Conservation (phyloP, 2,888 invertebrate species). For the Drosophila longiperda region DNA sequence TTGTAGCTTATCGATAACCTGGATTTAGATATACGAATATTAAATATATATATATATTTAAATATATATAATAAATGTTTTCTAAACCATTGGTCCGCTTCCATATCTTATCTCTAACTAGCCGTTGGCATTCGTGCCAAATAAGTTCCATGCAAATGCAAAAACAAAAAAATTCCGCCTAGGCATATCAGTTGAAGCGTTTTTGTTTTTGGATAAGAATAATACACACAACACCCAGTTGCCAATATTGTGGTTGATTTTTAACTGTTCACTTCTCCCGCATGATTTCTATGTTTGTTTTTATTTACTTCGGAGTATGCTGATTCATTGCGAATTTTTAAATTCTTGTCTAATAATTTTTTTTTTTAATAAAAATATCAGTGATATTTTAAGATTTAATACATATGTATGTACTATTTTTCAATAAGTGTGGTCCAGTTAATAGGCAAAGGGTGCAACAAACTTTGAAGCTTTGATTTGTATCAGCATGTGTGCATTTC, state of each 20-base stretch:
- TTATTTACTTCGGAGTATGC: not conserved
- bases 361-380: not conserved
- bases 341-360: not conserved
- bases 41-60: not conserved
- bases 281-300: not conserved
- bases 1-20: conserved; percentile 25
- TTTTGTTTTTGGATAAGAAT: conserved; percentile 26
- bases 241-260: not conserved
- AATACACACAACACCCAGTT: conserved; percentile 3
- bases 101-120: conserved; percentile 51
- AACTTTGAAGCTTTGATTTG: conserved; percentile 69
- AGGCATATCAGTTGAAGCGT: conserved; percentile 21
- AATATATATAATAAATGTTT: no score
- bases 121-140: conserved; percentile 23
- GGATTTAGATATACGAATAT: not conserved
- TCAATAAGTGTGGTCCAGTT: conserved; percentile 1
- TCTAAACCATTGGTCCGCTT: conserved; percentile 5
- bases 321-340: not conserved
- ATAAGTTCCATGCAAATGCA: conserved; percentile 39
- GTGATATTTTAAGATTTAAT: not conserved
- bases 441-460: conserved; percentile 54
- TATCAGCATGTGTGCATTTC: conserved; percentile 32
- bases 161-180: conserved; percentile 1
- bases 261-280: not conserved
- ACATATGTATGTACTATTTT: not conserved